These are phyloP conservation scores for Pyrrhia umbra DNA, from an alignment of 2,888 invertebrate genomes.

Conservation along the genomic window DNA sequence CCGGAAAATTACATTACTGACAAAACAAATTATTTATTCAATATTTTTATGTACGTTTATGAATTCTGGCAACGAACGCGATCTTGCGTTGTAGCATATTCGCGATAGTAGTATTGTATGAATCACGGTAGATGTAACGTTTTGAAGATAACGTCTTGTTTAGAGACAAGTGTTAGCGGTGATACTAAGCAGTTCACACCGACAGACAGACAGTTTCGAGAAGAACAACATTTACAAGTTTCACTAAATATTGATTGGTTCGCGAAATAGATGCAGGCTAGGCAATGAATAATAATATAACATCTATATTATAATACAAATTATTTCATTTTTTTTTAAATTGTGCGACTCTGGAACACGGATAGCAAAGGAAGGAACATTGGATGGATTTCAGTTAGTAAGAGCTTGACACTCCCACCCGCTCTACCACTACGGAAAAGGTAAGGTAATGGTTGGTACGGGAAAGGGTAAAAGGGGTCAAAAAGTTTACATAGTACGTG, in stretches of 20 bases:
- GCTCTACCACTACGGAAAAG: too few relatives aligned
- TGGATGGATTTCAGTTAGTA: too few relatives aligned
- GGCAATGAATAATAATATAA: background rate
- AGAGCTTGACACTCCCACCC: too few relatives aligned
- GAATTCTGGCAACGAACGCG: background rate
- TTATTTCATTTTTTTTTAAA: too few relatives aligned
- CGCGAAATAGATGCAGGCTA: background rate
- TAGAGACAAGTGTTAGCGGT: conserved; percentile 42
- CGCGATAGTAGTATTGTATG: conserved; percentile 12
- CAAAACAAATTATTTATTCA: background rate
- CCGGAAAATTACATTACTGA: too few relatives aligned
- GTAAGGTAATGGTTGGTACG: too few relatives aligned
- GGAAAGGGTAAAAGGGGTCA: too few relatives aligned
- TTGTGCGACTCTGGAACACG: too few relatives aligned
- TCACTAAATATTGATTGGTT: conserved; percentile 45
- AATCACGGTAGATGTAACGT: conserved; percentile 31
- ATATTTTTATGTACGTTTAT: too few relatives aligned
- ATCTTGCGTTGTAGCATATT: conserved; percentile 7
- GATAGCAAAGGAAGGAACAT: too few relatives aligned
- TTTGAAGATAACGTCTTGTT: conserved; percentile 45
- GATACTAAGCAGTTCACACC: conserved; percentile 47
- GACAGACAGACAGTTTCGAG: conserved; percentile 36
- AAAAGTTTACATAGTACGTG: too few relatives aligned
- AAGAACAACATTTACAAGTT: conserved; percentile 41
- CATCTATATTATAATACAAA: background rate